Evolutionary conservation across 1,140 invertebrate genomes (phyloP), one percentile per base, ranked within the genome.

Genomic region (Atta texana): DNA sequence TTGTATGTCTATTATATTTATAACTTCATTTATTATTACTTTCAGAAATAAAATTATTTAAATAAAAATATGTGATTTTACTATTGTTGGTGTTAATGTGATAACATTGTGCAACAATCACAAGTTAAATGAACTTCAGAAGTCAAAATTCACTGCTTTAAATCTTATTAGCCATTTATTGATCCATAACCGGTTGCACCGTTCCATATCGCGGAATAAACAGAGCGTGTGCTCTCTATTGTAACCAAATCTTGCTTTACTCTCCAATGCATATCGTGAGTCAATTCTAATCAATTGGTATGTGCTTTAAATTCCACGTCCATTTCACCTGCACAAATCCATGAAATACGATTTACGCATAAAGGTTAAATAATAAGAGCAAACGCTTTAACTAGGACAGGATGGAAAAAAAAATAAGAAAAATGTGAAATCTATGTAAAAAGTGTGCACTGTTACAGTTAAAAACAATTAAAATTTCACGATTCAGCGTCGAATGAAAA

Each of bases 301-400:
- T 71, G 78, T 59, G 21, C 53, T 44, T 81, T 81, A 81, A 81
- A 81, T 81, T 81, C 77, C 64, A 55, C 21, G 34, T 63, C 10
- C 31, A 21, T 71, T 71, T 39, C 21, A 44, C n/a, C 21, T 71
- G 16, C 66, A 10, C 39, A 21, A 55, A 80, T 39, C 31, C 64
- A 49, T 18, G 28, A 44, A 39, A 66, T 44, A 21, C 31, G 16
- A 57, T 55, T 49, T 51, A 18, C 21, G 64, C 64, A 1, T 53
- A 68, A 34, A 68, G n/a, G 31, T 55, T 34, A 31, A 21, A 24
- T 39, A 80, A 66, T 68, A 68, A 80, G 49, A 8, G 28, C 31
- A 68, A 68, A 68, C 44, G 28, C 14, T 80, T 80, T n/a, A 39
- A 69, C 28, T 16, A 10, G 49, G 10, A 18, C 14, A 21, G 31